Evolutionary conservation across 2,888 invertebrate genomes (phyloP).

Genomic region (Platypus cylindrus): DNA sequence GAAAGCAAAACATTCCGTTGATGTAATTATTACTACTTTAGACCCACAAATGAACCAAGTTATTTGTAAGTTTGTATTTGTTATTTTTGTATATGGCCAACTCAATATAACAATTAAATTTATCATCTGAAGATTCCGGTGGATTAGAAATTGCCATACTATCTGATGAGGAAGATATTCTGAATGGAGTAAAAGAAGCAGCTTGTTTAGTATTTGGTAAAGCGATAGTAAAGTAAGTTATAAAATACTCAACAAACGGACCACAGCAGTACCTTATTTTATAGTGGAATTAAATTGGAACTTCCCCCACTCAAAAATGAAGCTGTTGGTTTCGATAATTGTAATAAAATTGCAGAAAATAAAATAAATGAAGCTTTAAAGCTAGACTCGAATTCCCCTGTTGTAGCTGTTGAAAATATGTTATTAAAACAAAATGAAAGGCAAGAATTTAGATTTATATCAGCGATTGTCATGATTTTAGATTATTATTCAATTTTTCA

Average conservation of each 20-base stretch:
- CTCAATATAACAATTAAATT: neutral
- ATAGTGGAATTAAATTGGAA: constrained; percentile 51
- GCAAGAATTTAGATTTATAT: constrained; percentile 11
- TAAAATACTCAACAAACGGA: neutral
- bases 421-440: constrained; percentile 55
- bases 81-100: too few species aligned
- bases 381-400: constrained; percentile 48
- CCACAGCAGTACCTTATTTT: constrained; percentile 12
- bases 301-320: constrained; percentile 54
- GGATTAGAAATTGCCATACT: constrained; percentile 63
- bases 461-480: neutral
- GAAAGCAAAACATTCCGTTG: constrained; percentile 67
- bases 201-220: constrained; percentile 69
- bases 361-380: constrained; percentile 50
- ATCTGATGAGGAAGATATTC: constrained; percentile 63
- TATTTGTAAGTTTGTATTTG: constrained; percentile 49
- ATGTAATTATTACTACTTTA: constrained; percentile 74
- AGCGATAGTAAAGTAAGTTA: constrained; percentile 58
- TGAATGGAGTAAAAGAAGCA: constrained; percentile 64
- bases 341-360: constrained; percentile 60
- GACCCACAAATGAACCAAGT: constrained; percentile 86
- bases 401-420: constrained; percentile 65
- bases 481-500: constrained; percentile 35
- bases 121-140: constrained; percentile 49
- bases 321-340: constrained; percentile 68